Evolutionary conservation across 2,888 invertebrate genomes (phyloP), one percentile per base, ranked within the genome.

Genomic region (Himalopsyche japonica): DNA sequence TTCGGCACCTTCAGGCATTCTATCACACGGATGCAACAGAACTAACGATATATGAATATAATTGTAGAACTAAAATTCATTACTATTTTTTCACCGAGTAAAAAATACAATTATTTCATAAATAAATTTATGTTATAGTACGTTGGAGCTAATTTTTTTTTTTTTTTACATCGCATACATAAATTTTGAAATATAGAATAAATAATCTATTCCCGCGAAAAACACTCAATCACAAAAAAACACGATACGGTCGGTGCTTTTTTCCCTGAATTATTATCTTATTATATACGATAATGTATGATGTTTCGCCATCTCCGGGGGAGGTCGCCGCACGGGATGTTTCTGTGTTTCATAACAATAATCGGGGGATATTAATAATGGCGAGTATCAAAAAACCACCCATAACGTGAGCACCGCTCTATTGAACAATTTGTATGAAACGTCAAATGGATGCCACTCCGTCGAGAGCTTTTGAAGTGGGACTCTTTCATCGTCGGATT

Each of bases 181-280:
- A n/a, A n/a, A n/a, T n/a, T n/a, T n/a, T n/a, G n/a, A n/a, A n/a
- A 57, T 0, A 20, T 20, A 20, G 20, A 57, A 2, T 57, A 24
- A 7, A 24, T 20, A 57, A 8, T 49, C 57, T 20, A 20, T 57
- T 20, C 57, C 57, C 20, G 57, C 57, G 57, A 80, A 80, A 77
- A 80, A 48, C 32, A 83, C 76, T 49, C 18, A 43, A 81, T 76
- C 43, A 57, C 70, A 76, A 80, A 77, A n/a, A 86, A 20, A 79
- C 27, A 81, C 70, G 81, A 81, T 79, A 81, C 76, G 77, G 79
- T 77, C 82, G 81, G 82, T 76, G 79, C 82, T 86, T 83, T 86
- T 82, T 83, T 3, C 57, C 24, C 86, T 85, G 82, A 86, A 85
- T 86, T 85, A 86, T 85, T 86, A 84, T 86, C 86, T 86, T 84